phyloP scores from a whole-genome alignment of 1,140 invertebrate species.

The Halictus rubicundus region DNA sequence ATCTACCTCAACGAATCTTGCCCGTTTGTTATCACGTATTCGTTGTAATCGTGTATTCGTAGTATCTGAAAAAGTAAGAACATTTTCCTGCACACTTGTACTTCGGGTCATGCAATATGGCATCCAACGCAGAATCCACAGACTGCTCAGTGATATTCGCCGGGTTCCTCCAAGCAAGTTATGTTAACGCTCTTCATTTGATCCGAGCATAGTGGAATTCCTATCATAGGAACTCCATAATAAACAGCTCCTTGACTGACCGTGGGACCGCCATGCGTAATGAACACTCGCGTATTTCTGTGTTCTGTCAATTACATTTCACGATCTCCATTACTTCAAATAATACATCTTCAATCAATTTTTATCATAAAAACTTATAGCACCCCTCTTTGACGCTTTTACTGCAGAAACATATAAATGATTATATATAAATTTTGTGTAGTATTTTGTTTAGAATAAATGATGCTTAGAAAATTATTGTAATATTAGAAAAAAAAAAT shows the following conservation, averaged over 20 bases:
- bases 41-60: no score
- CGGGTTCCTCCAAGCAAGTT: slow-evolving; percentile 63
- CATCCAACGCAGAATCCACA: slow-evolving; percentile 62
- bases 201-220: slow-evolving; percentile 86
- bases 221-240: slow-evolving; percentile 86
- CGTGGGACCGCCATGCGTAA: slow-evolving; percentile 87
- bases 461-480: no score
- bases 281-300: slow-evolving; percentile 81
- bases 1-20: slow-evolving; percentile 75
- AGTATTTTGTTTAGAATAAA: no score
- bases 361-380: no score
- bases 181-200: slow-evolving; percentile 82
- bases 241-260: slow-evolving; percentile 87
- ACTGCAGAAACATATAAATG: no score
- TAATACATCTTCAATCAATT: no score
- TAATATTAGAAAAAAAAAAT: no score
- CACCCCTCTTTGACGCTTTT: no score
- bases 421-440: no score
- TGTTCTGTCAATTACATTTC: slow-evolving; percentile 60
- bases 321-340: no score
- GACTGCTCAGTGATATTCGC: slow-evolving; percentile 66
- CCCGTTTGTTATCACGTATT: slow-evolving; percentile 82
- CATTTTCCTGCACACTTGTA: slow-evolving; percentile 70
- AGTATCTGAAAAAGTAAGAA: no score
- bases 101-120: slow-evolving; percentile 64